Conservation (phyloP, 2,797 vertebrate genomes). For the Poeciliopsis infans region DNA sequence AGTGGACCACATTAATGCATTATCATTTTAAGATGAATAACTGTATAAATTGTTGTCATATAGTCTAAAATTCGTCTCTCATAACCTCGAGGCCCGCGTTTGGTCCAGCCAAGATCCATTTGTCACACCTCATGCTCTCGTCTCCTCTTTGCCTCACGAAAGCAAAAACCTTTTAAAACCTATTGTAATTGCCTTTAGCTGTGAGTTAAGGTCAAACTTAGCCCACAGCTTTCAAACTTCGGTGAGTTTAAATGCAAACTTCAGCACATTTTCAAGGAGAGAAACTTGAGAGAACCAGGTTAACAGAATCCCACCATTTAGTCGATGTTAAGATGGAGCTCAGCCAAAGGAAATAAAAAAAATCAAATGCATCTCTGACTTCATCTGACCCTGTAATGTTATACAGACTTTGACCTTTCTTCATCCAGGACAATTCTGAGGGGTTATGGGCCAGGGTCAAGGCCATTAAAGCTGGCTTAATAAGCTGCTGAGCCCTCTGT, state of each 20-base stretch:
- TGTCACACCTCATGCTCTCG: conserved; percentile 9
- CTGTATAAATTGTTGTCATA: conserved; percentile 20
- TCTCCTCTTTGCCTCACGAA: conserved; percentile 23
- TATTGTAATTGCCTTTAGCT: conserved; percentile 46
- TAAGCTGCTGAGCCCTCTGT: conserved; percentile 49
- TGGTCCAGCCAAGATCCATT: conserved; percentile 30
- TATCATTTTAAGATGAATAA: conserved; percentile 32
- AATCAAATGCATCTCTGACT: conserved; percentile 20
- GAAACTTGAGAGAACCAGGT: conserved; percentile 42
- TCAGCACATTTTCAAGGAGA: conserved; percentile 55
- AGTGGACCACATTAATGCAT: conserved; percentile 32
- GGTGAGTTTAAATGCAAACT: conserved; percentile 42
- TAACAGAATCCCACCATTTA: conserved; percentile 41
- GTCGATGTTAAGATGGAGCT: conserved; percentile 37
- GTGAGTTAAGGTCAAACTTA: conserved; percentile 42
- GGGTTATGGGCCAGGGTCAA: conserved; percentile 54
- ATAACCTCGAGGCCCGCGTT: conserved; percentile 29
- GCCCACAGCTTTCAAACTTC: conserved; percentile 39
- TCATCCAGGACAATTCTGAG: conserved; percentile 48
- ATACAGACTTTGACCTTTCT: conserved; percentile 63
- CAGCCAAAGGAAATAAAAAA: conserved; percentile 34
- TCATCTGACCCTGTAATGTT: conserved; percentile 42
- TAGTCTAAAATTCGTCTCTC: conserved; percentile 11
- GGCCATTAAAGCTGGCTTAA: conserved; percentile 70
- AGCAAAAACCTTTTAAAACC: conserved; percentile 34